A percentile compares a stretch with the other conserved stretches of the same genome.
Evolutionary conservation across 1,140 invertebrate species (phyloP).

Genomic region (Pseudomyrmex concolor): DNA sequence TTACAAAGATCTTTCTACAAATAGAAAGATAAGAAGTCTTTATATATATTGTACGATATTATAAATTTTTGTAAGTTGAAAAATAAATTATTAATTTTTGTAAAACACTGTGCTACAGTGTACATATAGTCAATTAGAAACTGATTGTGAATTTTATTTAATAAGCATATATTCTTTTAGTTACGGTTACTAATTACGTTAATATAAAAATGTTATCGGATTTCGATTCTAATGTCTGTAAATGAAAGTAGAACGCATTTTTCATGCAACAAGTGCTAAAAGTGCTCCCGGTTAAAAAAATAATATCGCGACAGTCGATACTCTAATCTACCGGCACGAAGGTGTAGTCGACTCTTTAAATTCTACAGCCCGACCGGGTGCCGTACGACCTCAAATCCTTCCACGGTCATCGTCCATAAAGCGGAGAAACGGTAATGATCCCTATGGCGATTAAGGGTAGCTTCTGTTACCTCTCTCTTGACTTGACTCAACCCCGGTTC

Average conservation of each 20-base stretch:
- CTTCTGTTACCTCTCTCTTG: constrained; percentile 9
- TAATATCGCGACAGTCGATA: constrained; percentile 19
- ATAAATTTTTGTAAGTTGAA: background rate
- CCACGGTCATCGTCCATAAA: constrained; percentile 32
- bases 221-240: constrained; percentile 18
- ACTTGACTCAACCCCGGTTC: background rate
- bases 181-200: too few species aligned
- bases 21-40: background rate
- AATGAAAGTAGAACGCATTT: constrained; percentile 7
- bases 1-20: background rate
- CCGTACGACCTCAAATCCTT: background rate
- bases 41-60: background rate
- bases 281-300: constrained; percentile 10
- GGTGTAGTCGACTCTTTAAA: constrained; percentile 12
- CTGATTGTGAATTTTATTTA: too few species aligned
- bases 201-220: background rate
- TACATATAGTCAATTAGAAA: too few species aligned
- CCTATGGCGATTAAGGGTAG: constrained; percentile 25
- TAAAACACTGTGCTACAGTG: too few species aligned
- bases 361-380: constrained; percentile 22
- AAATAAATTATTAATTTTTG: background rate
- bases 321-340: background rate
- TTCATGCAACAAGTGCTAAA: background rate
- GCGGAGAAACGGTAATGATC: constrained; percentile 47
- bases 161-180: too few species aligned